These are phyloP conservation scores for Schrankia costaestrigalis DNA, from an alignment of 2,888 invertebrate species.

Conservation along the genomic window DNA sequence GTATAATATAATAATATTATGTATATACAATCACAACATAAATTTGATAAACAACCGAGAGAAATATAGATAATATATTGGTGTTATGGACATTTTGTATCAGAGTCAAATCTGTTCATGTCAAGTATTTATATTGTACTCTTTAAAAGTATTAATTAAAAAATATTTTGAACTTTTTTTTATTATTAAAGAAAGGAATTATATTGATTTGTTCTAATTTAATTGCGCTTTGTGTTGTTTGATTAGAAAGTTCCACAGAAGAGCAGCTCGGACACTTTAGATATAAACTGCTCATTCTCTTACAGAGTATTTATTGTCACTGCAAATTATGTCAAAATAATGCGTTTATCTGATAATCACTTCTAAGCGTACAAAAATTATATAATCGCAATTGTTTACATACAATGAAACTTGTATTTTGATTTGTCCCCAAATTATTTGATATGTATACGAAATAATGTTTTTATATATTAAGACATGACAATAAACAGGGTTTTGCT, in stretches of 20 bases:
- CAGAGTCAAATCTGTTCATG: constrained; percentile 34
- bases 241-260: constrained; percentile 12
- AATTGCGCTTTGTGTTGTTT: constrained; percentile 17
- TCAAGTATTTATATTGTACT: constrained; percentile 47
- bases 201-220: constrained; percentile 36
- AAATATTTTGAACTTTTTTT: constrained; percentile 50
- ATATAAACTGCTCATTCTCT: constrained; percentile 42
- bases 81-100: constrained; percentile 57
- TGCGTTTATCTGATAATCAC: constrained; percentile 32
- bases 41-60: constrained; percentile 78
- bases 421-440: constrained; percentile 50
- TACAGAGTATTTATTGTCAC: constrained; percentile 59
- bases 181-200: constrained; percentile 31
- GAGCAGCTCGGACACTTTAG: constrained; percentile 28
- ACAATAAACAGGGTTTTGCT: constrained; percentile 47
- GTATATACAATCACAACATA: constrained; percentile 79
- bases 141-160: constrained; percentile 46
- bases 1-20: constrained; percentile 72
- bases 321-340: constrained; percentile 36
- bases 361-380: constrained; percentile 39
- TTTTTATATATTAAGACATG: constrained; percentile 27
- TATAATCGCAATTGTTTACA: constrained; percentile 29
- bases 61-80: constrained; percentile 56
- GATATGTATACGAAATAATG: constrained; percentile 70
- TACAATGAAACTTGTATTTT: constrained; percentile 31